Conservation (phyloP, 2,113 vertebrate genomes). For the Amphiprion ocellaris region DNA sequence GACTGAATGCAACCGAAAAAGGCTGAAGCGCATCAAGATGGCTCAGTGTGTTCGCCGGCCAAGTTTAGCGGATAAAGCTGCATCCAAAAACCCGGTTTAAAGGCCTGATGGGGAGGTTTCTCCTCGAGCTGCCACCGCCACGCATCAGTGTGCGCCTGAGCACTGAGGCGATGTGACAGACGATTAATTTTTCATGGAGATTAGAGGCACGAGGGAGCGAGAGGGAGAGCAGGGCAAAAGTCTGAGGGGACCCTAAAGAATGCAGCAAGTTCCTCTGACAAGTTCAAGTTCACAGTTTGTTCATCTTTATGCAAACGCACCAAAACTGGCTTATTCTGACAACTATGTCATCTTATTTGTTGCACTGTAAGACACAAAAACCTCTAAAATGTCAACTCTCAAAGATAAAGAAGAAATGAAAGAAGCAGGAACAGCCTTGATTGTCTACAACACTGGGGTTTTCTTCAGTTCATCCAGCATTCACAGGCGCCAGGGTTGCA, state of each 20-base stretch:
- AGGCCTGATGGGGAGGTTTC: slow-evolving; percentile 39
- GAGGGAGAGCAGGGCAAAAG: slow-evolving; percentile 44
- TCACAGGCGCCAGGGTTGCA: slow-evolving; percentile 41
- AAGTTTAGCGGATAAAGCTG: slow-evolving; percentile 44
- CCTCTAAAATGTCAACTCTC: slow-evolving; percentile 17
- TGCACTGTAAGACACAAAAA: neutral
- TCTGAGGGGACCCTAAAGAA: slow-evolving; percentile 56
- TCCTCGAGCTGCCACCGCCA: slow-evolving; percentile 47
- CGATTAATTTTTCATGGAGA: slow-evolving; percentile 83
- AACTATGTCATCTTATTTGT: too few species aligned
- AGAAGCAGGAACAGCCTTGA: slow-evolving; percentile 1
- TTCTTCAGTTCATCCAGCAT: slow-evolving; percentile 34
- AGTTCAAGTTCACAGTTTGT: slow-evolving; percentile 19
- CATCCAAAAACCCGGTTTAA: slow-evolving; percentile 48
- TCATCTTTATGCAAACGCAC: slow-evolving; percentile 10
- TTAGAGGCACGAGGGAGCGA: slow-evolving; percentile 57
- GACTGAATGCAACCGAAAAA: slow-evolving; percentile 63
- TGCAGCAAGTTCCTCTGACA: slow-evolving; percentile 18
- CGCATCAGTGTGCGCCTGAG: slow-evolving; percentile 65
- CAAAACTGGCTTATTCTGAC: neutral
- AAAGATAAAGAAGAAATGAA: slow-evolving; percentile 13
- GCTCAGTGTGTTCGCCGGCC: slow-evolving; percentile 50
- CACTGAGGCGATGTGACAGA: slow-evolving; percentile 79
- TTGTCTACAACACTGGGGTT: slow-evolving; percentile 19
- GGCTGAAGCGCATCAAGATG: slow-evolving; percentile 62